A percentile compares a stretch with the other conserved stretches of the same genome.
Conservation (phyloP, 2,888 invertebrate genomes). For the Tolmerus cingulatus region DNA sequence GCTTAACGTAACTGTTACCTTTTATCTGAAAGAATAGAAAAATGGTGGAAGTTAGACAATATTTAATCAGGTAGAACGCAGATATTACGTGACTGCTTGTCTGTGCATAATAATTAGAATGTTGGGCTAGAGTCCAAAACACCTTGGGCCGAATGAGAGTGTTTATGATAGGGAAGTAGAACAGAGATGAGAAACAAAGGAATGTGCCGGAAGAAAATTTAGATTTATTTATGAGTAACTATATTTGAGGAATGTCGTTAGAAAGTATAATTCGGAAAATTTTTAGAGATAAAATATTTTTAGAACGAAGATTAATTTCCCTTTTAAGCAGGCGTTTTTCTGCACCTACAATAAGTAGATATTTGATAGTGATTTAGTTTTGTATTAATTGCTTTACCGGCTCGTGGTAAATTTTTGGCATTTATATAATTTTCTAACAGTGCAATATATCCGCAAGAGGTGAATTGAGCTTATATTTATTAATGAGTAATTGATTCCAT, state of each 20-base stretch:
- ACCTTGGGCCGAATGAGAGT: background rate
- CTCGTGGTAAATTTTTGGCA: too few relatives aligned
- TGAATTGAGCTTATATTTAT: too few relatives aligned
- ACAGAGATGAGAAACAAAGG: background rate
- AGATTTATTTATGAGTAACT: background rate
- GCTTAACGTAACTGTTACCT: background rate
- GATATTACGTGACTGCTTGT: background rate
- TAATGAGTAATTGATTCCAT: too few relatives aligned
- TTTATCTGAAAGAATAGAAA: constrained; percentile 1
- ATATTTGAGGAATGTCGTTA: background rate
- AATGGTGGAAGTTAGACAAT: background rate
- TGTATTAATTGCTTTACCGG: too few relatives aligned
- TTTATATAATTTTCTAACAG: too few relatives aligned
- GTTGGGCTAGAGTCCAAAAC: background rate
- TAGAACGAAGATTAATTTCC: too few relatives aligned
- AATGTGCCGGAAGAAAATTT: background rate
- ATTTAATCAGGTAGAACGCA: background rate
- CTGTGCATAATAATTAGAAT: constrained; percentile 1
- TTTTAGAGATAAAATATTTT: too few relatives aligned
- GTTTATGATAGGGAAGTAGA: background rate
- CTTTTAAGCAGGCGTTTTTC: too few relatives aligned
- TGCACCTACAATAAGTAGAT: too few relatives aligned
- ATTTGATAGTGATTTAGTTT: too few relatives aligned
- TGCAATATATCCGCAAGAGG: too few relatives aligned
- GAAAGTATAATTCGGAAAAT: background rate